Evolutionary conservation across 2,797 vertebrate species (phyloP), one percentile per base, ranked within the genome.

Genomic region (Pangasius macronema): DNA sequence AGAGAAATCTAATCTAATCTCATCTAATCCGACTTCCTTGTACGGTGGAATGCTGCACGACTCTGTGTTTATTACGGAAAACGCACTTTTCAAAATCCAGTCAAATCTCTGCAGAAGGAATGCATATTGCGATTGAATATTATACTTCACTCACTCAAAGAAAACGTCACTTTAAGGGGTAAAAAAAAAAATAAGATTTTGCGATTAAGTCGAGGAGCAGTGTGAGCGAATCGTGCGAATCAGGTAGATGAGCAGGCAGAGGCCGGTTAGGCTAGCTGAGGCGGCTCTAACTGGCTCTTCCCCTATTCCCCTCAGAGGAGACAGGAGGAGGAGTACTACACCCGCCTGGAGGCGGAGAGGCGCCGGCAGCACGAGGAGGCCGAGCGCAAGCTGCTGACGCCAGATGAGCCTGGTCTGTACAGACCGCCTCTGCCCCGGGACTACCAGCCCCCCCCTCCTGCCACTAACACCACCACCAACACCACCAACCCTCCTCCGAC

Each of bases 291-390:
- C 95, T 68, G 93, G 93, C 95, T 96, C 91, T 96, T 94, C 95
- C 92, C 91, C 87, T 92, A 88, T 91, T 91, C 88, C 93, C 90
- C 95, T 27, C 95, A 99, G 98, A 97, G 98, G 97, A 98, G 97
- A 92, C 99, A 99, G 95, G 99, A 99, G 92, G 97, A 99, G 91
- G 98, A 97, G 90, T 99, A 99, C 95, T 99, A 99, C 96, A 96
- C 94, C 91, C 98, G 98, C 87, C 95, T 99, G 96, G 99, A 99
- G 95, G 97, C 97, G 0, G 98, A 97, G 95, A 95, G 99, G 93
- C 99, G 98, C 93, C 95, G 98, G 94, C 98, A 99, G 94, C 98
- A 99, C 10, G 97, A 99, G 42, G 98, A 98, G 93, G 98, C 96
- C 0, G 97, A 98, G 80, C 96, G 97, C 91, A 96, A 96, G 97